Evolutionary conservation across 2,888 invertebrate species (phyloP).

Genomic region (Tachina lurida): DNA sequence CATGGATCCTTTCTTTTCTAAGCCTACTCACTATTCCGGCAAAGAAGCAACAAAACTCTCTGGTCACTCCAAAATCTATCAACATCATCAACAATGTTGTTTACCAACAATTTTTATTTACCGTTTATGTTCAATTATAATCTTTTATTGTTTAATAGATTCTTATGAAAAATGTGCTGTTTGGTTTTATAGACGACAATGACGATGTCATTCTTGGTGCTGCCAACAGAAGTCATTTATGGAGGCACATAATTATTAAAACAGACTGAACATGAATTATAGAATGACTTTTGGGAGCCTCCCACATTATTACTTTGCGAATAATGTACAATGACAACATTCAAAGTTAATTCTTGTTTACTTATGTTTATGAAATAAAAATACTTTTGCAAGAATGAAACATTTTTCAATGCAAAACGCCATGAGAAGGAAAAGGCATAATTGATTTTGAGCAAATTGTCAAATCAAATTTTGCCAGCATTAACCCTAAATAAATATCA

Average conservation of each 20-base stretch:
- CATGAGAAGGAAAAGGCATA: slow-evolving; percentile 22
- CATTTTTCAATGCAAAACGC: neutral
- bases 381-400: neutral
- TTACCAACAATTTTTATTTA: slow-evolving; percentile 59
- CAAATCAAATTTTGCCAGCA: slow-evolving; percentile 63
- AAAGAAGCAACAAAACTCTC: neutral
- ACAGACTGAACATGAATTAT: slow-evolving; percentile 69
- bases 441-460: slow-evolving; percentile 53
- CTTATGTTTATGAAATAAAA: slow-evolving; percentile 24
- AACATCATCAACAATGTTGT: slow-evolving; percentile 58
- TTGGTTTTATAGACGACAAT: neutral
- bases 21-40: too few relatives aligned
- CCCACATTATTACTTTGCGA: neutral
- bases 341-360: slow-evolving; percentile 44
- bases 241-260: slow-evolving; percentile 75
- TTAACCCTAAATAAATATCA: slow-evolving; percentile 70
- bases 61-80: slow-evolving; percentile 50
- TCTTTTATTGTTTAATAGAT: slow-evolving; percentile 61
- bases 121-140: slow-evolving; percentile 64
- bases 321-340: slow-evolving; percentile 8
- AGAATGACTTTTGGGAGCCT: slow-evolving; percentile 40
- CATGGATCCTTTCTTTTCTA: too few relatives aligned
- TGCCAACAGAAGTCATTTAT: slow-evolving; percentile 29
- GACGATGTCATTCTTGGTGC: neutral
- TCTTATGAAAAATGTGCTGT: slow-evolving; percentile 21